Evolutionary conservation across 2,113 vertebrate species (phyloP).

Genomic region (Sinosuthora webbiana): DNA sequence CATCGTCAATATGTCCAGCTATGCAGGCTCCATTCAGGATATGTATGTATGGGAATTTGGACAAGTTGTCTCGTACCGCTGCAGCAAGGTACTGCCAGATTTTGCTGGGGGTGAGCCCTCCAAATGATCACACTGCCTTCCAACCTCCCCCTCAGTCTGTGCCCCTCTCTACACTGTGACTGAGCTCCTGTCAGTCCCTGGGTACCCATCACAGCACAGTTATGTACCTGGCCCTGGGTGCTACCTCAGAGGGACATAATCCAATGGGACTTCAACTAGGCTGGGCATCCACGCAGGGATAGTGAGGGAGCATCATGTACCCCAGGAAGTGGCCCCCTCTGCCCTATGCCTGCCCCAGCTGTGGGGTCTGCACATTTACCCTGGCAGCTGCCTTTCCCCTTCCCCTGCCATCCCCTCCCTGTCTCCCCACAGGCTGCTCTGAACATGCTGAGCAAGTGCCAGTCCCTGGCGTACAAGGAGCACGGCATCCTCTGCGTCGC

Average conservation of each 20-base stretch:
- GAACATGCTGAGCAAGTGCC: conserved; percentile 36
- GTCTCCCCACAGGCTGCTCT: conserved; percentile 10
- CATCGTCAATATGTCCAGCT: conserved; percentile 52
- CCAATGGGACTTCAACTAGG: accelerated
- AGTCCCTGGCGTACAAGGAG: not conserved
- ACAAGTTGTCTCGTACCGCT: not conserved
- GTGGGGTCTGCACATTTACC: not conserved
- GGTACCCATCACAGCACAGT: not conserved
- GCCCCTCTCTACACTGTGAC: not conserved
- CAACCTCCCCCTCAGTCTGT: accelerated
- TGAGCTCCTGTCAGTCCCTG: not conserved
- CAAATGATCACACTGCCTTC: accelerated
- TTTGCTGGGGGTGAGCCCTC: accelerated
- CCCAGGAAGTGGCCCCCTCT: not conserved
- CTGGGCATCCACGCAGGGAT: accelerated
- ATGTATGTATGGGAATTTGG: not conserved
- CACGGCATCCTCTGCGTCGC: not conserved
- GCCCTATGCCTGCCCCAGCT: not conserved
- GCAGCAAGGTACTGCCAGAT: conserved; percentile 49
- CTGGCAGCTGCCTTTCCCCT: not conserved
- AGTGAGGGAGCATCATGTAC: not conserved
- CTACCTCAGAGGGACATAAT: not conserved
- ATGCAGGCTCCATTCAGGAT: conserved; percentile 8
- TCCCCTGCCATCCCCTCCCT: not conserved
- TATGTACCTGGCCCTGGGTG: accelerated